phyloP scores from a whole-genome alignment of 2,113 vertebrate genomes.

The Ariopsis seemanni region DNA sequence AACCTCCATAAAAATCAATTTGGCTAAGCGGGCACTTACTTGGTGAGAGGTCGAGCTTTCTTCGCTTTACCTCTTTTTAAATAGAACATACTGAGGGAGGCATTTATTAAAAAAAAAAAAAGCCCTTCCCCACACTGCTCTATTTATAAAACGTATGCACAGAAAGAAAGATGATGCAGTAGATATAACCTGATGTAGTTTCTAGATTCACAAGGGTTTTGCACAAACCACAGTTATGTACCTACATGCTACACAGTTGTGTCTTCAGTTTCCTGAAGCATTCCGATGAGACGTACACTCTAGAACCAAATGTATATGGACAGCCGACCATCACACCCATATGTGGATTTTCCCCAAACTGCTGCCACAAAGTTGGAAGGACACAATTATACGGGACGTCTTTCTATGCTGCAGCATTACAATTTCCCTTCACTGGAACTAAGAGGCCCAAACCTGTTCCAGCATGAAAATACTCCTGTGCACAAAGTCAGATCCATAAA shows the following conservation, averaged over 20 bases:
- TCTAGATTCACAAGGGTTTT: background rate
- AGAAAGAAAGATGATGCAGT: background rate
- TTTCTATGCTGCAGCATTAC: too few relatives aligned
- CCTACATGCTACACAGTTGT: background rate
- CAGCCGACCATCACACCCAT: too few relatives aligned
- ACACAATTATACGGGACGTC: too few relatives aligned
- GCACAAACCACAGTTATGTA: background rate
- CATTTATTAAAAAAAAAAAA: background rate
- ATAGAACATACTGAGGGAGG: slow-evolving; percentile 5
- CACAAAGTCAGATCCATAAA: too few relatives aligned
- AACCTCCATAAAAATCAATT: slow-evolving; percentile 46
- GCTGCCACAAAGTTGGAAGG: too few relatives aligned
- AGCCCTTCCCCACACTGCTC: background rate
- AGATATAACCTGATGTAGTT: background rate
- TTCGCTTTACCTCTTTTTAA: background rate
- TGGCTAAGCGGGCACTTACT: slow-evolving; percentile 17
- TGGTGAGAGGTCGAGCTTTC: background rate
- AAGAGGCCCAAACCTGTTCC: too few relatives aligned
- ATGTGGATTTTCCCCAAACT: too few relatives aligned
- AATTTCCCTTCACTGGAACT: too few relatives aligned
- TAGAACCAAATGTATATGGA: background rate
- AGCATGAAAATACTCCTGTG: too few relatives aligned
- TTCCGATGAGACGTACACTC: background rate
- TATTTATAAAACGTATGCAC: background rate
- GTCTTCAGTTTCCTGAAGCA: background rate